A percentile compares a stretch with the other conserved stretches of the same genome.
These are phyloP conservation scores for Chauna torquata DNA, from an alignment of 2,113 vertebrate species.

Conservation along the genomic window DNA sequence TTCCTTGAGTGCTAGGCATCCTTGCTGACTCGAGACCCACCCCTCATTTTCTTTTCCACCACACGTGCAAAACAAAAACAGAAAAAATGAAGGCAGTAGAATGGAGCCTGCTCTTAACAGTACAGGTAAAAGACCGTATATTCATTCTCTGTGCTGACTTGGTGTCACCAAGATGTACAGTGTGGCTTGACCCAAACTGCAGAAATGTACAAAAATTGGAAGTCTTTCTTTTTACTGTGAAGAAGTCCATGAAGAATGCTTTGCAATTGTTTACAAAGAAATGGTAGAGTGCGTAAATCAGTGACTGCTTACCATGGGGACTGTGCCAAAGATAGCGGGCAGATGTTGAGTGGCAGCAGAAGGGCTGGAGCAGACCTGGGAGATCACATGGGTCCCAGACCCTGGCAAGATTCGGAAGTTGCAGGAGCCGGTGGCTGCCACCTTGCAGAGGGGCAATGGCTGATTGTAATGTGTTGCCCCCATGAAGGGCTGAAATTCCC, in stretches of 20 bases:
- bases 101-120: background rate
- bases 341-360: background rate
- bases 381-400: background rate
- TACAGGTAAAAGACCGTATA: background rate
- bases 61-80: background rate
- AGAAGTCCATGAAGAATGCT: background rate
- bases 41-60: background rate
- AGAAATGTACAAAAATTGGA: background rate
- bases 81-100: background rate
- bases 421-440: background rate
- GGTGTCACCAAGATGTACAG: background rate
- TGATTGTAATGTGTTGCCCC: background rate
- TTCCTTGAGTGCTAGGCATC: background rate
- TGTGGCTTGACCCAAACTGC: background rate
- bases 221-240: background rate
- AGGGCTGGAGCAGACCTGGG: background rate
- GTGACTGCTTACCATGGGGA: background rate
- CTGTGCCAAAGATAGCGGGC: background rate
- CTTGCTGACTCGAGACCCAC: background rate
- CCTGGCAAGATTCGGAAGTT: background rate
- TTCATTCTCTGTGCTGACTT: background rate
- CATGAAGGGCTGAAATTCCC: background rate
- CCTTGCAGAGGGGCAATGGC: background rate
- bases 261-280: background rate
- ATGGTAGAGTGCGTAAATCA: background rate